A percentile compares a stretch with the other conserved stretches of the same genome.
Evolutionary conservation across 2,797 vertebrate species (phyloP).

Genomic region (Sardinella longiceps): DNA sequence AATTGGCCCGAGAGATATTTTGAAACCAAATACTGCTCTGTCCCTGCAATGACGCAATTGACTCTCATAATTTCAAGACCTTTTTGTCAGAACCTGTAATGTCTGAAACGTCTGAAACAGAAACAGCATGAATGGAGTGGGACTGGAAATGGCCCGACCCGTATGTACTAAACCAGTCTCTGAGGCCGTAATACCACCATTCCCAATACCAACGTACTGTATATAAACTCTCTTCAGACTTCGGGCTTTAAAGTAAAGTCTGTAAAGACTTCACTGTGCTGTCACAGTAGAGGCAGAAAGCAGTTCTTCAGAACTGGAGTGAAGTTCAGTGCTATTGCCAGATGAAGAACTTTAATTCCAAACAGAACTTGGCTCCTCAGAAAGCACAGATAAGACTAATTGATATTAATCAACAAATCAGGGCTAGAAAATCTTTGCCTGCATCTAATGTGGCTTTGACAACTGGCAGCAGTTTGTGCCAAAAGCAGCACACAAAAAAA

Average conservation of each 20-base stretch:
- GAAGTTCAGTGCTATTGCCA: background rate
- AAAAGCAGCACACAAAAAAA: slow-evolving; percentile 40
- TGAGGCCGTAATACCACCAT: background rate
- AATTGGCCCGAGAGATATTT: slow-evolving; percentile 60
- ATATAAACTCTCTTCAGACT: background rate
- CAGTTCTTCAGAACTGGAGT: background rate
- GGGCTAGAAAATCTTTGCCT: slow-evolving; percentile 25
- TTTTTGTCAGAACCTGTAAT: slow-evolving; percentile 7
- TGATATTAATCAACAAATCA: slow-evolving; percentile 42
- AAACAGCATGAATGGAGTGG: slow-evolving; percentile 41
- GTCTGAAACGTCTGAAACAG: slow-evolving; percentile 23
- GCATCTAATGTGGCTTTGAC: slow-evolving; percentile 28
- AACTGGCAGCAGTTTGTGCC: slow-evolving; percentile 29
- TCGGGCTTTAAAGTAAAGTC: background rate
- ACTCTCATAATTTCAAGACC: slow-evolving; percentile 38
- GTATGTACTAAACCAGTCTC: slow-evolving; percentile 35
- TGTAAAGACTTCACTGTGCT: slow-evolving; percentile 15
- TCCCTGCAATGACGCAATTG: slow-evolving; percentile 42
- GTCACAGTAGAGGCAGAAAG: background rate
- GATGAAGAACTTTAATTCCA: slow-evolving; percentile 5
- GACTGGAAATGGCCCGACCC: slow-evolving; percentile 49
- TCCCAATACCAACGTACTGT: background rate
- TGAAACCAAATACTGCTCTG: slow-evolving; percentile 61
- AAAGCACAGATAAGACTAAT: slow-evolving; percentile 35
- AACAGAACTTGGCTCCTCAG: slow-evolving; percentile 18